phyloP scores from a whole-genome alignment of 1,140 invertebrate genomes.

The Micrasema longulum region DNA sequence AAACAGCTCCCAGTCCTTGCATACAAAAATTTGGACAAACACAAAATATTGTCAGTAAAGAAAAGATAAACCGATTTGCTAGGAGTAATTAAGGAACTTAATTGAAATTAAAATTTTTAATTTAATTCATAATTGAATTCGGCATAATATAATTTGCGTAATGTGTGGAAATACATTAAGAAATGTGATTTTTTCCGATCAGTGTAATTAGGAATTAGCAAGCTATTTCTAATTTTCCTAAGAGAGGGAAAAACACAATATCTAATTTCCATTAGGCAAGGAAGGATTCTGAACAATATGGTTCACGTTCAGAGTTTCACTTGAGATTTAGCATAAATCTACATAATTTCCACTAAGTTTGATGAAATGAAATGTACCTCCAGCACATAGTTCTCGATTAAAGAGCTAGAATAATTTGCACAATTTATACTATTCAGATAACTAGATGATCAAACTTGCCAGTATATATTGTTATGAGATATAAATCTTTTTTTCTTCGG shows the following conservation, averaged over 20 bases:
- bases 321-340: slow-evolving; percentile 12
- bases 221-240: not conserved
- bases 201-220: not conserved
- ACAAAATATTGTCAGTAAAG: no score
- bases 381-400: not conserved
- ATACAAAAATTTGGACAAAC: no score
- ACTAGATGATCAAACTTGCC: not conserved
- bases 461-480: not conserved
- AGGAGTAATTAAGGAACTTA: not conserved
- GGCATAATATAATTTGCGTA: not conserved
- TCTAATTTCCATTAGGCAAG: slow-evolving; percentile 8
- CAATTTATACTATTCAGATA: no score
- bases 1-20: no score
- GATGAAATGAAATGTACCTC: slow-evolving; percentile 9
- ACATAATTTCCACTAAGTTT: slow-evolving; percentile 12
- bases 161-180: no score
- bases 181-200: not conserved
- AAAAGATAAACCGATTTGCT: not conserved
- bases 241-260: slow-evolving; percentile 4
- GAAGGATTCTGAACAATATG: not conserved
- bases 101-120: not conserved
- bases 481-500: not conserved
- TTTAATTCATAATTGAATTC: not conserved
- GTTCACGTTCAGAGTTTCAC: not conserved
- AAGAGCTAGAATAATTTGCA: not conserved